These are phyloP conservation scores for Pomacea canaliculata DNA, from an alignment of 2,888 invertebrate species.

Conservation along the genomic window DNA sequence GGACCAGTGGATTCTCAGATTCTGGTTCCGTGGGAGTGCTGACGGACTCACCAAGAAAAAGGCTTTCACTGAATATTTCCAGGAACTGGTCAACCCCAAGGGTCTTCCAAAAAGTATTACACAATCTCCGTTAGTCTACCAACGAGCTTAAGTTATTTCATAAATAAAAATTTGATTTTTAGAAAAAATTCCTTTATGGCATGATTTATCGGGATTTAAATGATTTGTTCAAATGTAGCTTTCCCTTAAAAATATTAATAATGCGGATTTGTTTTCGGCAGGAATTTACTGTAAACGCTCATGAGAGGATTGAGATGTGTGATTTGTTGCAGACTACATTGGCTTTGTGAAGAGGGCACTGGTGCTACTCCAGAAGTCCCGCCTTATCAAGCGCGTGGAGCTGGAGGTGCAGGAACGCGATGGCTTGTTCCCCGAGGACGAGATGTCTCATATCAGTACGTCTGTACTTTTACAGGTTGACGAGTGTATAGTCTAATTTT, in stretches of 20 bases:
- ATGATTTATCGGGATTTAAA: not conserved
- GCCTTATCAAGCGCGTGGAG: constrained; percentile 52
- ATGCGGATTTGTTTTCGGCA: no score
- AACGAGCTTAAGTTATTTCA: not conserved
- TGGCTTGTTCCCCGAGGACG: constrained; percentile 29
- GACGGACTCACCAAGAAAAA: constrained; percentile 56
- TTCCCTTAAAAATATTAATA: no score
- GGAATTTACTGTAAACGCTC: no score
- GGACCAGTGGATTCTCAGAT: constrained; percentile 58
- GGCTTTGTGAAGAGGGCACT: constrained; percentile 61
- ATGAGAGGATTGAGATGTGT: no score
- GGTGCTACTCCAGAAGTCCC: constrained; percentile 51
- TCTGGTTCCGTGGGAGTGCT: constrained; percentile 59
- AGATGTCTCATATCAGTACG: constrained; percentile 33
- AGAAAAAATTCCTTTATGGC: no score
- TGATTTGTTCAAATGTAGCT: not conserved
- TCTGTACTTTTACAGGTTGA: not conserved
- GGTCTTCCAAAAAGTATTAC: constrained; percentile 57
- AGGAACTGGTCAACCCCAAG: constrained; percentile 57
- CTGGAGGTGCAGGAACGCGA: constrained; percentile 49
- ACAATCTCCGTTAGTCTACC: not conserved
- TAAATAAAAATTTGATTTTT: no score
- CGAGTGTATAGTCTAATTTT: not conserved
- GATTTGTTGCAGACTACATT: constrained; percentile 51
- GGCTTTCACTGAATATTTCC: constrained; percentile 59